Evolutionary conservation across 2,888 invertebrate species (phyloP).

Genomic region (Acanthosepion lycidas): DNA sequence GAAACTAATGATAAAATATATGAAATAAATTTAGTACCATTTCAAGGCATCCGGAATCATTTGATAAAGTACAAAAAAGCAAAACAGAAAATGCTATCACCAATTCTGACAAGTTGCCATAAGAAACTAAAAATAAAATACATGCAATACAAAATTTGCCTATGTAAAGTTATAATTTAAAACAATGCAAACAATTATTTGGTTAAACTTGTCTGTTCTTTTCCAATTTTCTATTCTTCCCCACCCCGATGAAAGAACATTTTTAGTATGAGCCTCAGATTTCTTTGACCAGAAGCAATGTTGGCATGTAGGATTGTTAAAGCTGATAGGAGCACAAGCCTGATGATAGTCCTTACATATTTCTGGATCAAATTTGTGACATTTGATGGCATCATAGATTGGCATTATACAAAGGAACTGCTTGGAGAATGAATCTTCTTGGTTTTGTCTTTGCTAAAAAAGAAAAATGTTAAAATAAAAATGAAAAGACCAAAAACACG

Average conservation of each 20-base stretch:
- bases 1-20: background rate
- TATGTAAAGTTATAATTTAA: background rate
- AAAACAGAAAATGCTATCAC: background rate
- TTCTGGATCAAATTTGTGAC: background rate
- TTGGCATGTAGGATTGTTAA: background rate
- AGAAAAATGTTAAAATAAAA: background rate
- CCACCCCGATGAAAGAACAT: background rate
- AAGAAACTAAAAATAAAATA: background rate
- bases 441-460: slow-evolving; percentile 45
- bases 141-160: background rate
- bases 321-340: background rate
- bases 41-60: background rate
- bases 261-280: background rate
- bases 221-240: background rate
- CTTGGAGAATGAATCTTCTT: slow-evolving; percentile 44
- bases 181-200: slow-evolving; percentile 4
- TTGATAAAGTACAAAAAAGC: background rate
- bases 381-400: background rate
- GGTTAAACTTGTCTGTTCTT: background rate
- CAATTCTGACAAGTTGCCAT: background rate
- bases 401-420: slow-evolving; percentile 43
- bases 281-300: background rate
- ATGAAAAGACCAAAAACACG: background rate
- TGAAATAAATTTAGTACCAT: background rate
- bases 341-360: background rate